Conservation (phyloP, 2,113 vertebrate genomes). For the Phyllostomus hastatus region DNA sequence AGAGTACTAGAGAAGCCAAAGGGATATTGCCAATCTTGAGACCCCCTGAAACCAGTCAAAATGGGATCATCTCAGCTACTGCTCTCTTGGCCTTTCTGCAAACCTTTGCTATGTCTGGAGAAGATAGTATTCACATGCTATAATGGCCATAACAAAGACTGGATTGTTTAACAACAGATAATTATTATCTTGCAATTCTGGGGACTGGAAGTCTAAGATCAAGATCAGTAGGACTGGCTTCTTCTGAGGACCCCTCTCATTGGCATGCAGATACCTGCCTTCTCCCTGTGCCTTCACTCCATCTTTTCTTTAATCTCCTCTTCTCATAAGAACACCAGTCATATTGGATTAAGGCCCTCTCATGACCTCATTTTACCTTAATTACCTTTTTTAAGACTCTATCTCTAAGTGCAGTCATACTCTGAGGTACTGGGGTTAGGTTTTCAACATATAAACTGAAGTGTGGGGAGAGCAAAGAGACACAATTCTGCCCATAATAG, state of each 20-base stretch:
- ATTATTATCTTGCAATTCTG: neutral
- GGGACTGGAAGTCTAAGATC: neutral
- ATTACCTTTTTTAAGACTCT: neutral
- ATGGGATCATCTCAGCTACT: neutral
- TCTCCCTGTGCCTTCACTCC: neutral
- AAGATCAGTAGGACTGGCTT: neutral
- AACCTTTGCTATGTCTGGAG: neutral
- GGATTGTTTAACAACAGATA: neutral
- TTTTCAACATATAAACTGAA: neutral
- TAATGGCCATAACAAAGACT: neutral
- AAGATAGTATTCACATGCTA: neutral
- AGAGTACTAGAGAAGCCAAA: neutral
- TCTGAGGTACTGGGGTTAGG: neutral
- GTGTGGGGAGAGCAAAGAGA: rapidly evolving
- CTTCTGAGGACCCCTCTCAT: neutral
- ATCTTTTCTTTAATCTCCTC: neutral
- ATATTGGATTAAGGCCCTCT: neutral
- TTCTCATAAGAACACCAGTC: neutral
- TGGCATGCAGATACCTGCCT: neutral
- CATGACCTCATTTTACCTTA: neutral
- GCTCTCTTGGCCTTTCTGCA: neutral
- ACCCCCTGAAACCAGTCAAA: neutral
- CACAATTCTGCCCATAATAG: neutral
- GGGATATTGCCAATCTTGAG: neutral
- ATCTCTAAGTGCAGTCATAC: neutral